These are phyloP conservation scores for Cyrtonyx montezumae DNA, from an alignment of 2,113 vertebrate species.

Conservation along the genomic window DNA sequence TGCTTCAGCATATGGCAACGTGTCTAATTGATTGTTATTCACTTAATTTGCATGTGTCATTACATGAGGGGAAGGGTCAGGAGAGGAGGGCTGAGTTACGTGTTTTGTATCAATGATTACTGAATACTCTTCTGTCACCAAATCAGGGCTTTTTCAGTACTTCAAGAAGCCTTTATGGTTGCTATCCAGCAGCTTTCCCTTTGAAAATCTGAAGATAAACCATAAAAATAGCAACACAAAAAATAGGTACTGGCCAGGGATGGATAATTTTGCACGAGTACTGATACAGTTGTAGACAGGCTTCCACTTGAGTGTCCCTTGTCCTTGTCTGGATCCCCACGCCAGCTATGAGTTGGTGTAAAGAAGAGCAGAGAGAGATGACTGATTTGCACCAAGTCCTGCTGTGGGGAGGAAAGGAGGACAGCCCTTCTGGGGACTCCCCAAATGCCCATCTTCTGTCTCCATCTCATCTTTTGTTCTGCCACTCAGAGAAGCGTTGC, in stretches of 20 bases:
- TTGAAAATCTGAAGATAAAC: neutral
- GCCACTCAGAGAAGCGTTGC: neutral
- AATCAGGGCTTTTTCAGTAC: neutral
- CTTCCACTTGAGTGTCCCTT: neutral
- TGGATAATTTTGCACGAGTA: neutral
- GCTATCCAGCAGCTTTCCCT: neutral
- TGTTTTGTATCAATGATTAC: neutral
- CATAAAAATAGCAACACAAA: neutral
- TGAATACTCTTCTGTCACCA: constrained; percentile 34
- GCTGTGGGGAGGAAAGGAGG: neutral
- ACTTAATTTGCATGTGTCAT: constrained; percentile 54
- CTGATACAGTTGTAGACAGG: neutral
- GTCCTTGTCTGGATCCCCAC: neutral
- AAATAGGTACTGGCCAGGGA: neutral
- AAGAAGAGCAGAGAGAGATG: neutral
- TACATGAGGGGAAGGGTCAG: constrained; percentile 39
- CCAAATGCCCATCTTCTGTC: neutral
- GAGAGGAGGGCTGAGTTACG: neutral
- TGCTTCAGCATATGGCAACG: constrained; percentile 37
- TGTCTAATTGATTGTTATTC: constrained; percentile 34
- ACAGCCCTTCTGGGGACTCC: neutral
- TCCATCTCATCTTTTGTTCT: neutral
- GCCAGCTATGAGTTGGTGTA: neutral
- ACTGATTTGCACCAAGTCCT: neutral
- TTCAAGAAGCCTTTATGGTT: neutral